Base-by-base conservation (phyloP, 2,797 vertebrate species). In the Mus minutoides region DNA sequence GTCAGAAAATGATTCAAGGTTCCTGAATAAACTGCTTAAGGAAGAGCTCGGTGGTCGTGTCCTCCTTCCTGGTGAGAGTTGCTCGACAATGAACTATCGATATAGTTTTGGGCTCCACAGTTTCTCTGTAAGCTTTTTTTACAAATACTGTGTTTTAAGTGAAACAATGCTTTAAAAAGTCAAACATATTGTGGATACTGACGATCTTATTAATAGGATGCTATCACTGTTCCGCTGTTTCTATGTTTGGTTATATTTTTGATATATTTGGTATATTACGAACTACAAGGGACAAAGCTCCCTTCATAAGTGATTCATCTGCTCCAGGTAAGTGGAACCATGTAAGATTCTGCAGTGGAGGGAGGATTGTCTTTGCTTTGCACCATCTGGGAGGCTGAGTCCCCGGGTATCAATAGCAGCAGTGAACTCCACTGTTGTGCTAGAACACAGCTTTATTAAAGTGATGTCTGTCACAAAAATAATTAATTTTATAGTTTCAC, bases 111-210 rank as follows among this genome's bases (percentile, higher is more conserved):
- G n/a, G 49, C 14, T 58, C 92, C 40, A 54, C 14, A 43, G 60
- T 46, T 82, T 88, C 17, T 78, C 9, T 62, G 29, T 64, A 58
- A 56, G 46, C 16, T 71, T 96, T 71, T 96, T 88, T 60, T 31
- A 60, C 24, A 90, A 37, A 31, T 79, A 54, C 76, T 91, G 43
- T 89, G 31, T 78, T 95, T 92, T 79, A 75, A 87, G 26, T 62
- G 78, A 73, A 46, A 91, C 71, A 37, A 46, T 73, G 31, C 88
- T 96, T 69, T 26, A 79, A 92, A 62, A 62, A 77, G 90, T 67
- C 84, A 67, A 86, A 46, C 1, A 2, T 10, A 52, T 78, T 84
- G 82, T 93, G 67, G 77, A 58, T 73, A 54, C 34, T 14, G 40
- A 88, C 37, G 67, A 77, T 22, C 73, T 94, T 43, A 21, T 54